Conservation (phyloP, 2,888 invertebrate genomes). For the Homarus gammarus region DNA sequence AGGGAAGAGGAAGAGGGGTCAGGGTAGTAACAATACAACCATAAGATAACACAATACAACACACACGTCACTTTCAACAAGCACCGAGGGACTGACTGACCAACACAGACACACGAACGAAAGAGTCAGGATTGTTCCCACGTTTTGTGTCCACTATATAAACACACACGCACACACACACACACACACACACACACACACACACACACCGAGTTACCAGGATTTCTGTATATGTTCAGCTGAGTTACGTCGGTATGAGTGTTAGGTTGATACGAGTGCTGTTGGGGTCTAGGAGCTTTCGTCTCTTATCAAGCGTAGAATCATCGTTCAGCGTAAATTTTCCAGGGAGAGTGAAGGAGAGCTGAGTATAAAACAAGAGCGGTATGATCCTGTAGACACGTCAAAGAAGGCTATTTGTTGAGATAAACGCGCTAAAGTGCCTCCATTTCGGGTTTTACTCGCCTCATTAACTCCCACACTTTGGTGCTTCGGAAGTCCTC, state of each 20-base stretch:
- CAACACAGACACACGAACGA: not conserved
- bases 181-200: slow-evolving; percentile 26
- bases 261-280: too few species aligned
- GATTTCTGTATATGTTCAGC: too few species aligned
- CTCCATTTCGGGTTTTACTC: slow-evolving; percentile 6
- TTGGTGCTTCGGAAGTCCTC: not conserved
- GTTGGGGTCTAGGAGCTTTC: too few species aligned
- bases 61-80: too few species aligned
- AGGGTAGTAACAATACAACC: too few species aligned
- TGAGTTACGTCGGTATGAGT: too few species aligned
- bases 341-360: not conserved
- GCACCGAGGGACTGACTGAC: too few species aligned
- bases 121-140: not conserved
- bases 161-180: slow-evolving; percentile 14
- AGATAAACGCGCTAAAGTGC: slow-evolving; percentile 7
- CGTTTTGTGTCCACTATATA: not conserved
- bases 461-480: slow-evolving; percentile 5
- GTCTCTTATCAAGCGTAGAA: too few species aligned
- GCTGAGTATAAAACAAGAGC: not conserved
- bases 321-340: too few species aligned
- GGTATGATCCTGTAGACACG: not conserved
- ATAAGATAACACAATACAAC: too few species aligned
- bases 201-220: not conserved
- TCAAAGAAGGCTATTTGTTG: not conserved
- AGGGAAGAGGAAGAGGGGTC: too few species aligned